phyloP scores from a whole-genome alignment of 2,888 invertebrate genomes.

The Apamea sordens region DNA sequence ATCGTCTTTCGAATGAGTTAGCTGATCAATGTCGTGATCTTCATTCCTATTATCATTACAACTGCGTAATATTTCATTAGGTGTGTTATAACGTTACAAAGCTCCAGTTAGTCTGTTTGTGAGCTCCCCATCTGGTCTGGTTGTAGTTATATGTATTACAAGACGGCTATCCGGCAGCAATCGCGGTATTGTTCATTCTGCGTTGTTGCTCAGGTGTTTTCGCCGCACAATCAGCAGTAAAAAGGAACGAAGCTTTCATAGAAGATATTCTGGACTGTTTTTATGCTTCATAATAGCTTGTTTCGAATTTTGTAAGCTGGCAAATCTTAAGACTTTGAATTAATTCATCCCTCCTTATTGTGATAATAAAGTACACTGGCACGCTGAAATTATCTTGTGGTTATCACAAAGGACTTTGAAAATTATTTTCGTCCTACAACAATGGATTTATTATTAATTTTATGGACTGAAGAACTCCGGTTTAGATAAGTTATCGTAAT shows the following conservation, averaged over 20 bases:
- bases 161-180: conserved; percentile 63
- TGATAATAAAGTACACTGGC: conserved; percentile 46
- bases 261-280: conserved; percentile 76
- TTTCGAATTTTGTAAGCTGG: conserved; percentile 65
- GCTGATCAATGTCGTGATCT: conserved; percentile 61
- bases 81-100: conserved; percentile 52
- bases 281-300: conserved; percentile 73
- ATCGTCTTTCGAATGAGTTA: conserved; percentile 72
- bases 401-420: conserved; percentile 44
- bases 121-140: conserved; percentile 45
- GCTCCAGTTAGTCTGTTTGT: conserved; percentile 43
- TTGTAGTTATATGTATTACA: conserved; percentile 47
- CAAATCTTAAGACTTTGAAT: conserved; percentile 58
- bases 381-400: conserved; percentile 48
- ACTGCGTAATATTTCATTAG: conserved; percentile 25
- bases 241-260: conserved; percentile 81
- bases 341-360: conserved; percentile 49
- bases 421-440: conserved; percentile 37
- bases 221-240: conserved; percentile 87
- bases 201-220: conserved; percentile 82
- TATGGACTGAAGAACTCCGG: conserved; percentile 21
- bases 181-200: conserved; percentile 71
- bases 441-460: conserved; percentile 46
- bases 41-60: conserved; percentile 64
- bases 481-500: conserved; percentile 17